These are phyloP conservation scores for Sphenopsis melanotis DNA, from an alignment of 2,797 vertebrate genomes.

Conservation along the genomic window DNA sequence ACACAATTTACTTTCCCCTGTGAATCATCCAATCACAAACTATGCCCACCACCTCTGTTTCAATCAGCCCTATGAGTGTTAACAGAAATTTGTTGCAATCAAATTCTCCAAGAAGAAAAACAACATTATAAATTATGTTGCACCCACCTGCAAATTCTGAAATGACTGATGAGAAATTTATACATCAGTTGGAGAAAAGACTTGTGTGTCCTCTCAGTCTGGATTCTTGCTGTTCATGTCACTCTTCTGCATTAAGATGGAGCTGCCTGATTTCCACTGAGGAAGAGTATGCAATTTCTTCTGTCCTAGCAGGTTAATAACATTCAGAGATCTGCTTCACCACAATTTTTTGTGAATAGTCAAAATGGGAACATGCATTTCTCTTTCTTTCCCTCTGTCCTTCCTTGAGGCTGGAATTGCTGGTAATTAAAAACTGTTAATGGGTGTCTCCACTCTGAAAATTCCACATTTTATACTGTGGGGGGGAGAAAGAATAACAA, in stretches of 20 bases:
- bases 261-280: background rate
- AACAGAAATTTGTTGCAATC: background rate
- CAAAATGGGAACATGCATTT: background rate
- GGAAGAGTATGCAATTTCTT: background rate
- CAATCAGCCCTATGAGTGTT: background rate
- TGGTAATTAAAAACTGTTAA: background rate
- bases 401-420: background rate
- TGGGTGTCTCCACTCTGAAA: background rate
- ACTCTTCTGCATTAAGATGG: background rate
- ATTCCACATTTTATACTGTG: background rate
- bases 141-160: background rate
- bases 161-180: background rate
- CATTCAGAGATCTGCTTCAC: background rate
- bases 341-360: background rate
- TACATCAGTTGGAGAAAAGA: background rate
- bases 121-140: rapidly evolving
- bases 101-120: background rate
- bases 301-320: background rate
- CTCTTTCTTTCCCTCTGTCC: background rate
- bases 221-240: background rate
- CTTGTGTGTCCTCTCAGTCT: background rate
- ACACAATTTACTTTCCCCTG: background rate
- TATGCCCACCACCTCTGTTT: background rate
- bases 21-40: background rate
- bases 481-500: background rate